phyloP scores from a whole-genome alignment of 2,888 invertebrate species.

The Heteropelma amictum region DNA sequence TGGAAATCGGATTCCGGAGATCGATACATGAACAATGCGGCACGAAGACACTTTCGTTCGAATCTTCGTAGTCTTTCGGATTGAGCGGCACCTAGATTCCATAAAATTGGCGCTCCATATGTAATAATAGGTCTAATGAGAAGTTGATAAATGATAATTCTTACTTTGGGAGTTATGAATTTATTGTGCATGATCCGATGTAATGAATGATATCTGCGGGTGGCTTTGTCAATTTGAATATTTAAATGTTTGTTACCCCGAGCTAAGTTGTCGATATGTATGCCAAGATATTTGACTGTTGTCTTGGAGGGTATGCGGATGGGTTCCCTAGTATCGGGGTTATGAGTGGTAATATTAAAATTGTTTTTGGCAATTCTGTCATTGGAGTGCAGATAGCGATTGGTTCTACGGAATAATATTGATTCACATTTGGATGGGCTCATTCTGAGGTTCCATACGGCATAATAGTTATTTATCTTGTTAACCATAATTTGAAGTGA shows the following conservation, averaged over 20 bases:
- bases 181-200: constrained; percentile 19
- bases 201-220: not conserved
- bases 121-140: constrained; percentile 50
- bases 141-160: constrained; percentile 48
- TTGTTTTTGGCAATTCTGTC: not conserved
- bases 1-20: not conserved
- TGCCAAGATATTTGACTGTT: constrained; percentile 38
- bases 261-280: constrained; percentile 22
- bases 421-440: constrained; percentile 49
- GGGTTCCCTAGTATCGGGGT: not conserved
- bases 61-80: too few relatives aligned
- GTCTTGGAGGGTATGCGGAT: not conserved
- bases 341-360: not conserved
- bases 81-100: too few relatives aligned
- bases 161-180: constrained; percentile 29
- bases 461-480: constrained; percentile 32
- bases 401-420: constrained; percentile 38
- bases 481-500: constrained; percentile 12
- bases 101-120: too few relatives aligned
- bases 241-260: not conserved
- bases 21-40: not conserved
- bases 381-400: not conserved
- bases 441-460: constrained; percentile 43
- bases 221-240: constrained; percentile 29
- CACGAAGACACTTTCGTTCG: constrained; percentile 36